Conservation (phyloP, 1,140 invertebrate genomes). For the Zaprionus ornatus region DNA sequence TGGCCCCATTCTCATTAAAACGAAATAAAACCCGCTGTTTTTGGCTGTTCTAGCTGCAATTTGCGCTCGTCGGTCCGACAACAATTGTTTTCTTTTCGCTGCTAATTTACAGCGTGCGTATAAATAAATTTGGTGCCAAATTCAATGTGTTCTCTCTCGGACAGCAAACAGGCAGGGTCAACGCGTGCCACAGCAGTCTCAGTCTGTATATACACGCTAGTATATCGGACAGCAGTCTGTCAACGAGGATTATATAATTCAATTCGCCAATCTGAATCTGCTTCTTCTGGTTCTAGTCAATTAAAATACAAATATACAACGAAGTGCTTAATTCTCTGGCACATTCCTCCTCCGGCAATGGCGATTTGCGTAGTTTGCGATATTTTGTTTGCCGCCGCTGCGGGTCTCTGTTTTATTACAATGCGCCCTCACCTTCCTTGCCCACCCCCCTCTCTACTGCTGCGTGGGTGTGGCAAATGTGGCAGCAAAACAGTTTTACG, state of each 20-base stretch:
- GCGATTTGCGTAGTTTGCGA: conserved; percentile 62
- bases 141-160: background rate
- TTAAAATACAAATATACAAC: conserved; percentile 28
- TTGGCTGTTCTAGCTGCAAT: conserved; percentile 12
- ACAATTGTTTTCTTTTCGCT: conserved; percentile 13
- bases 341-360: conserved; percentile 20
- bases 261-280: conserved; percentile 18
- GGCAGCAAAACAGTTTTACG: conserved; percentile 73
- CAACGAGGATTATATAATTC: conserved; percentile 70
- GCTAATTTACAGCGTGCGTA: conserved; percentile 79
- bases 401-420: conserved; percentile 62
- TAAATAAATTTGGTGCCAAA: conserved; percentile 74
- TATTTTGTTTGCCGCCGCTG: background rate
- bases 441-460: background rate
- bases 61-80: conserved; percentile 16
- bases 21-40: conserved; percentile 35
- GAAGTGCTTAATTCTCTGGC: conserved; percentile 59
- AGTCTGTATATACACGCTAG: conserved; percentile 2
- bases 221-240: conserved; percentile 52
- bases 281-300: conserved; percentile 4
- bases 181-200: conserved; percentile 57
- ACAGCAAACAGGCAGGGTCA: conserved; percentile 61
- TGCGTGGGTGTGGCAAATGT: conserved; percentile 47
- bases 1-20: conserved; percentile 61
- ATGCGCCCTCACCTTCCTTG: background rate